phyloP scores from a whole-genome alignment of 2,113 vertebrate genomes.

The Gracilinanus agilis region DNA sequence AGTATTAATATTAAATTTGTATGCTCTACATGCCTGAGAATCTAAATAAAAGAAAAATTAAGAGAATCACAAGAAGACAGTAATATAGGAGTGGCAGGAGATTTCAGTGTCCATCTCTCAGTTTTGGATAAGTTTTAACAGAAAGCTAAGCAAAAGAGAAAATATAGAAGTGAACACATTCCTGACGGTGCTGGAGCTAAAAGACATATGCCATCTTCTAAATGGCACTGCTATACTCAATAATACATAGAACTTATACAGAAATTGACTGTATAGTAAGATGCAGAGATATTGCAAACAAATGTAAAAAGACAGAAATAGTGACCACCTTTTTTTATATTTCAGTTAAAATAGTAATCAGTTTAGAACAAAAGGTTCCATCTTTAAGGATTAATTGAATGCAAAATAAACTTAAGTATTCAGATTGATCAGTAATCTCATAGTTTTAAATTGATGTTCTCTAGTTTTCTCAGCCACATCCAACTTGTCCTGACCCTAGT shows the following conservation, averaged over 20 bases:
- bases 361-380: neutral
- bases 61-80: neutral
- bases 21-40: neutral
- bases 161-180: neutral
- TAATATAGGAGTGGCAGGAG: neutral
- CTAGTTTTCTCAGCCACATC: no score
- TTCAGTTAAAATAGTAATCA: neutral
- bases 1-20: neutral
- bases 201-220: neutral
- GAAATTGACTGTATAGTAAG: neutral
- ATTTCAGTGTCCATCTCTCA: neutral
- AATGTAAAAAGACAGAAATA: neutral
- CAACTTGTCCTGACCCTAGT: no score
- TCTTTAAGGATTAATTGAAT: neutral
- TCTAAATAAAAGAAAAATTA: neutral
- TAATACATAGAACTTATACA: neutral
- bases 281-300: neutral
- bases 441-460: neutral
- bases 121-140: neutral
- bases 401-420: neutral
- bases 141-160: neutral
- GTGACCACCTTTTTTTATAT: neutral
- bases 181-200: neutral
- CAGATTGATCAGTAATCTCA: neutral
- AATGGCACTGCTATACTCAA: neutral